These are phyloP conservation scores for Paralichthys olivaceus DNA, from an alignment of 2,113 vertebrate genomes.

Conservation along the genomic window DNA sequence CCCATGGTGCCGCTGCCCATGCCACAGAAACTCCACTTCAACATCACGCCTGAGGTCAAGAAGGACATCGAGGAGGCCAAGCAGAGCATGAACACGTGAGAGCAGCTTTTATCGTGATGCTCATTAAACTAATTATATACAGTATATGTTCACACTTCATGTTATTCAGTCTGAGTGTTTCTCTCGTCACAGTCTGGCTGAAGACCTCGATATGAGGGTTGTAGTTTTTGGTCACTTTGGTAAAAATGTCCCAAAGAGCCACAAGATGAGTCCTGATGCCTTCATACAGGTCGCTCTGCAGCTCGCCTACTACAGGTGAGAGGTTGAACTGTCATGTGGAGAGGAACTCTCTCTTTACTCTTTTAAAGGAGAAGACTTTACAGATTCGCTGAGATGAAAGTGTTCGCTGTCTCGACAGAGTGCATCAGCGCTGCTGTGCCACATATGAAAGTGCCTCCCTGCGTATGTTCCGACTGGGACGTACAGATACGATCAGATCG, in stretches of 20 bases:
- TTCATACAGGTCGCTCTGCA: slow-evolving; percentile 94
- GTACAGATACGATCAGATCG: slow-evolving; percentile 94
- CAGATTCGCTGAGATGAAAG: neutral
- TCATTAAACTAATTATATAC: no score
- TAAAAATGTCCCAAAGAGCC: slow-evolving; percentile 89
- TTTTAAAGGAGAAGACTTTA: no score
- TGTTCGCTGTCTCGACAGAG: slow-evolving; percentile 73
- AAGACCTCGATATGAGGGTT: slow-evolving; percentile 89
- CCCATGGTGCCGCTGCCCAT: slow-evolving; percentile 83
- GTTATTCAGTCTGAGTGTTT: neutral
- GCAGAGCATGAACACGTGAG: slow-evolving; percentile 91
- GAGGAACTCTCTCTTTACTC: no score
- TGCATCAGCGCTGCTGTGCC: slow-evolving; percentile 84
- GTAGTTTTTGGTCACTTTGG: slow-evolving; percentile 90
- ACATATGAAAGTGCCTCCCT: slow-evolving; percentile 95
- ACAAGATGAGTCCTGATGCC: slow-evolving; percentile 93
- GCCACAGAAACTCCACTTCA: slow-evolving; percentile 92
- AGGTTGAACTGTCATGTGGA: neutral
- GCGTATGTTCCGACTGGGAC: slow-evolving; percentile 91
- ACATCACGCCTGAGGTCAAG: slow-evolving; percentile 91
- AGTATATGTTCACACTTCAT: neutral
- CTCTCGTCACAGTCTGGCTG: slow-evolving; percentile 84
- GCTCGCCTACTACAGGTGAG: slow-evolving; percentile 92
- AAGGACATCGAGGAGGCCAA: slow-evolving; percentile 92
- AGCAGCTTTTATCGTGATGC: neutral